Percentiles rank a stretch among this genome's conserved stretches.
Evolutionary conservation across 2,888 invertebrate species (phyloP).

Genomic region (Neoascia interrupta): DNA sequence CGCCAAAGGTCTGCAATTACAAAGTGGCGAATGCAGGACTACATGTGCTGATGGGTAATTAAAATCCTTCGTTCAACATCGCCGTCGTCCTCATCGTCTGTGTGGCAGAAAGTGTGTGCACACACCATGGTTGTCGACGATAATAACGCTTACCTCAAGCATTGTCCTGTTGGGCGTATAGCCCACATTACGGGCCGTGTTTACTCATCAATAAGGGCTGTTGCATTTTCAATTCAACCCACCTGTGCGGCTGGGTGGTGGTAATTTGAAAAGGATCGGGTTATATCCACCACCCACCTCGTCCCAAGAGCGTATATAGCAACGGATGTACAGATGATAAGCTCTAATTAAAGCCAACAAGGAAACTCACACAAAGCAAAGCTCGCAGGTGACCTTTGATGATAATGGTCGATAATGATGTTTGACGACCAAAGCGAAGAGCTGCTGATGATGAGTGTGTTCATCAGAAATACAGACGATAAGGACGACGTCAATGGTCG

Average conservation of each 20-base stretch:
- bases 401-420: constrained; percentile 18
- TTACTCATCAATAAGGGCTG: constrained; percentile 9
- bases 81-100: constrained; percentile 23
- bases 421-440: constrained; percentile 9
- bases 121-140: no score
- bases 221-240: background rate
- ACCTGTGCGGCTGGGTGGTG: background rate
- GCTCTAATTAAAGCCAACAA: constrained; percentile 29
- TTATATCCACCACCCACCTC: background rate
- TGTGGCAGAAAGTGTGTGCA: no score
- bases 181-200: background rate
- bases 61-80: constrained; percentile 61
- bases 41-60: constrained; percentile 86
- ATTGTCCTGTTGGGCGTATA: background rate
- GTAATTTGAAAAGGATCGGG: constrained; percentile 4
- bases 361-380: constrained; percentile 7
- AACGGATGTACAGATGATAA: constrained; percentile 10
- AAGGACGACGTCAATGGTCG: constrained; percentile 6
- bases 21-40: constrained; percentile 90
- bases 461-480: background rate
- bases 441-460: constrained; percentile 20
- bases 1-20: constrained; percentile 87
- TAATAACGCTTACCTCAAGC: background rate
- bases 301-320: background rate
- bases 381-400: constrained; percentile 13